Evolutionary conservation across 2,797 vertebrate genomes (phyloP).

Genomic region (Gallinago stenura): DNA sequence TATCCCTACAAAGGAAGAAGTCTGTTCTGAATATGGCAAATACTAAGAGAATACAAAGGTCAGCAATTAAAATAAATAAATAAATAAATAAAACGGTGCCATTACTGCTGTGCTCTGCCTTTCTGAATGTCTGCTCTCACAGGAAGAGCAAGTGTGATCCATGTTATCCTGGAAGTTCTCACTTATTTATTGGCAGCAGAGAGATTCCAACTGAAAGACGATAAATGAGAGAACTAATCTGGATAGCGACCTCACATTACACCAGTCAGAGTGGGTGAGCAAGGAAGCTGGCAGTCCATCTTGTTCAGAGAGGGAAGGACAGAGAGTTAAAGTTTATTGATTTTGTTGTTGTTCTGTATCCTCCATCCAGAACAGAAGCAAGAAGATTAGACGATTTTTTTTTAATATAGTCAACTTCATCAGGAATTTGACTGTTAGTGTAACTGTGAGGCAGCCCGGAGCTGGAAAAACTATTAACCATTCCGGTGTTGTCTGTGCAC

Average conservation of each 20-base stretch:
- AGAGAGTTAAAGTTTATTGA: constrained; percentile 59
- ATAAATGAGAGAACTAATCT: constrained; percentile 19
- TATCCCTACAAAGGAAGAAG: constrained; percentile 30
- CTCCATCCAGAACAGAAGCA: constrained; percentile 33
- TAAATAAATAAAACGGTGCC: background rate
- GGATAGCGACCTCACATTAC: constrained; percentile 3
- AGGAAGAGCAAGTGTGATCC: constrained; percentile 31
- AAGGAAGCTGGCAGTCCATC: constrained; percentile 16
- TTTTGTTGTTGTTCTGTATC: constrained; percentile 41
- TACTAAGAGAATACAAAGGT: background rate
- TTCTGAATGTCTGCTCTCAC: constrained; percentile 31
- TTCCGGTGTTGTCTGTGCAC: background rate
- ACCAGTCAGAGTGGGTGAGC: background rate
- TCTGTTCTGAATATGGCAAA: background rate
- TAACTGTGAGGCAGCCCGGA: background rate
- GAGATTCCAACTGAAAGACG: constrained; percentile 55
- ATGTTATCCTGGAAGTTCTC: background rate
- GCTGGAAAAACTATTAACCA: constrained; percentile 6
- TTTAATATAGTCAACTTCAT: constrained; percentile 39
- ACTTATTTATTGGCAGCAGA: constrained; percentile 30
- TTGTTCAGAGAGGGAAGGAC: constrained; percentile 9
- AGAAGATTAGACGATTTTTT: constrained; percentile 9
- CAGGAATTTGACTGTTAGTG: background rate
- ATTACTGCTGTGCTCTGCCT: background rate
- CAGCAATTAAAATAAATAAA: constrained; percentile 15